phyloP scores from a whole-genome alignment of 2,113 vertebrate genomes.

The Eleginops maclovinus region DNA sequence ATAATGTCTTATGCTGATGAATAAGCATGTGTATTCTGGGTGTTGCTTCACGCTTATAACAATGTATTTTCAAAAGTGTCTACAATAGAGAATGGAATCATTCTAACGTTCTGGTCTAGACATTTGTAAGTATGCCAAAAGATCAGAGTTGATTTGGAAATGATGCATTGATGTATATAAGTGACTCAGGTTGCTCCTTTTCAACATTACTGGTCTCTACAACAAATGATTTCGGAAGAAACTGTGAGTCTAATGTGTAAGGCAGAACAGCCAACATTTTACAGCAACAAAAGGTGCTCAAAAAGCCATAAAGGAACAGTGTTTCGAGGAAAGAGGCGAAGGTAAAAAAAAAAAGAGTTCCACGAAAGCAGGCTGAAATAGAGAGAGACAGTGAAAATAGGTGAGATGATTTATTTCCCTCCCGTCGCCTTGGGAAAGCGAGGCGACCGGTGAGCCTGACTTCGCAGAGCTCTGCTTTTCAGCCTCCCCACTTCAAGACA shows the following conservation, averaged over 20 bases:
- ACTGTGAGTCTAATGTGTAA: constrained; percentile 26
- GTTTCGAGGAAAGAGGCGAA: constrained; percentile 8
- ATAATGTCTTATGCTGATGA: neutral
- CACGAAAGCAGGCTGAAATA: constrained; percentile 40
- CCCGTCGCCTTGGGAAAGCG: constrained; percentile 69
- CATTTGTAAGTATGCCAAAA: neutral
- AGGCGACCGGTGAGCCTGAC: constrained; percentile 71
- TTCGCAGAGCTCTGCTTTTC: constrained; percentile 53
- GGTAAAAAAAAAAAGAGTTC: constrained; percentile 21
- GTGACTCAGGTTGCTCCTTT: constrained; percentile 10
- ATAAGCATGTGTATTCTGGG: neutral
- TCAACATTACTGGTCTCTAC: neutral
- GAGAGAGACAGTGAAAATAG: constrained; percentile 43
- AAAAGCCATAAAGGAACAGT: constrained; percentile 51
- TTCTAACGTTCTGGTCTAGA: neutral
- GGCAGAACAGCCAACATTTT: constrained; percentile 25
- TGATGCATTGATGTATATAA: neutral
- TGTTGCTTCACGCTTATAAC: no score
- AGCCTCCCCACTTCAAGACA: constrained; percentile 61
- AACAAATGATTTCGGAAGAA: constrained; percentile 16
- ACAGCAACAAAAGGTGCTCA: constrained; percentile 40
- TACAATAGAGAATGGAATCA: no score
- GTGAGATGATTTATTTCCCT: constrained; percentile 64
- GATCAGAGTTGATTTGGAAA: constrained; percentile 17
- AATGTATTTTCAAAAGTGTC: no score